A percentile compares a stretch with the other conserved stretches of the same genome.
These are phyloP conservation scores for Mycetomoellerius zeteki DNA, from an alignment of 1,140 invertebrate genomes.

Conservation along the genomic window DNA sequence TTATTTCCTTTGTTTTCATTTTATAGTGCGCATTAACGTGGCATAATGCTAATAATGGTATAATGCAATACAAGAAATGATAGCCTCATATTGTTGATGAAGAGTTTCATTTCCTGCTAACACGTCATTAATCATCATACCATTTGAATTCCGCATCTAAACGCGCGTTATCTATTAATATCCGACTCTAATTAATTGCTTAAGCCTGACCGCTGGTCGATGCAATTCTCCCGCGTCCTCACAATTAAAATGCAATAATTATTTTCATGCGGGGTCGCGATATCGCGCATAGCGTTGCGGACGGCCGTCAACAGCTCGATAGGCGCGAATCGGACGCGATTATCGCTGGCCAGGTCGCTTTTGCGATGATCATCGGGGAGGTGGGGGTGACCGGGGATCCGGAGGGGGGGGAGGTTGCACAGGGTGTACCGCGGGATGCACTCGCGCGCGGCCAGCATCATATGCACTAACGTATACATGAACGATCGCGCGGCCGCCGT, in stretches of 20 bases:
- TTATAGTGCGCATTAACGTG: not conserved
- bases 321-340: slow-evolving; percentile 62
- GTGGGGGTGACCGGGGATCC: not conserved
- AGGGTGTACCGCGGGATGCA: slow-evolving; percentile 33
- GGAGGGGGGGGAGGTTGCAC: not conserved
- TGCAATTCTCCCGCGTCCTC: slow-evolving; percentile 56
- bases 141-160: slow-evolving; percentile 42
- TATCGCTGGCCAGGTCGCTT: slow-evolving; percentile 51
- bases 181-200: slow-evolving; percentile 55
- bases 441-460: slow-evolving; percentile 1
- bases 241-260: slow-evolving; percentile 65
- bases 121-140: slow-evolving; percentile 38
- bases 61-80: slow-evolving; percentile 19
- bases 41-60: slow-evolving; percentile 10
- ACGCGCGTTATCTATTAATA: slow-evolving; percentile 56
- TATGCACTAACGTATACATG: slow-evolving; percentile 59
- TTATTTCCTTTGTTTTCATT: not conserved
- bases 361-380: slow-evolving; percentile 52
- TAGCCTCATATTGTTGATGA: slow-evolving; percentile 40
- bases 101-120: slow-evolving; percentile 54
- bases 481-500: slow-evolving; percentile 60
- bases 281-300: slow-evolving; percentile 21
- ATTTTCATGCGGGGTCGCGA: slow-evolving; percentile 37
- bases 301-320: slow-evolving; percentile 63
- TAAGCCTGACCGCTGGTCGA: slow-evolving; percentile 48